Base-by-base conservation (phyloP, 1,140 invertebrate genomes). In the Orchestia grillus region DNA sequence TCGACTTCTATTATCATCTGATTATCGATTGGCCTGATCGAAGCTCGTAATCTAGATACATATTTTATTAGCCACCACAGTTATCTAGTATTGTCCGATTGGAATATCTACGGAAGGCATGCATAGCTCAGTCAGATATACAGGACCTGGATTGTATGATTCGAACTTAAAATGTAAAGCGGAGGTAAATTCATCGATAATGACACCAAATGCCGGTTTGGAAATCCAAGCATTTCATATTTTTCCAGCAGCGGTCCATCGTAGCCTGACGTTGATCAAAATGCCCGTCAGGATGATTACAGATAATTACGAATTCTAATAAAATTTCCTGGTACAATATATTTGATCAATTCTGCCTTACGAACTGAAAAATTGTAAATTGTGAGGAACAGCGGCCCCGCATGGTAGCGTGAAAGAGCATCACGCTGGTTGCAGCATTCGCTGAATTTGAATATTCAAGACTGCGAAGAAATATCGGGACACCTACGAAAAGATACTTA, bases 21-120 rank as follows among this genome's bases (percentile, higher is more conserved):
- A 45, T 45, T 94, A 94, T 94, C 44, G 92, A 94, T 94, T 45
- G 92, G 19, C 0, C 44, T n/a, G 92, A 94, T 94, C 92, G 92
- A 94, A 45, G 44, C 92, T n/a, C 43, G 92, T 94, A 94, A 94
- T 94, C 92, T 45, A n/a, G 8, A 94, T 94, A n/a, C 43, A 94
- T 94, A 94, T 45, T 94, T 42, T 94, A 94, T 45, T 45, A 44
- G 44, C 43, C 36, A n/a, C 44, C 41, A 94, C 43, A 40, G 36
- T 44, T 40, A 47, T 47, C 4, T 91, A 42, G 41, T 42, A 44
- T 4, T 28, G 44, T 6, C 15, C 92, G 3, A 40, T 90, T 42
- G 43, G 44, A 45, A 94, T 94, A 94, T 94, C 23, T 94, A 94
- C 41, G 6, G 92, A 44, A n/a, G 43, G 41, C 47, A 45, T 94